Base-by-base conservation (phyloP, 92 coral and sea anemone species). In the Muricea muricata region DNA sequence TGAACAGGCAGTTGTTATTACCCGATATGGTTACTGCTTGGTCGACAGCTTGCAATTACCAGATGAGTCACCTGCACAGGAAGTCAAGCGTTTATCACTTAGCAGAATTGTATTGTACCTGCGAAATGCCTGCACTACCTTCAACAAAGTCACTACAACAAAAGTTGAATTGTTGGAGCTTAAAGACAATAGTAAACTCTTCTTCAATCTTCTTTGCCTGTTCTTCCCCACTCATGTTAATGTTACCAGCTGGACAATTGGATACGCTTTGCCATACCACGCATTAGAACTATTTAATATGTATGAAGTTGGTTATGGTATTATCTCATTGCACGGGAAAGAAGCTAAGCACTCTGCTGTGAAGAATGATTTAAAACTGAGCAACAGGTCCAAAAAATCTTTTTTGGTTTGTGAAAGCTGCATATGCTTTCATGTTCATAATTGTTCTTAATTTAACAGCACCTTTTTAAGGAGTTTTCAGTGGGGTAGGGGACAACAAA, bases 201-300 rank as follows among this genome's bases (percentile, higher is more conserved):
- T 84, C 84, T 87, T 91, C 61, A 87, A 80, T 42, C 75, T 91
- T 52, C 52, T 87, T 52, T 85, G 85, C 47, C 57, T 91, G 41
- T 91, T 91, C 61, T 91, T 87, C 73, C 82, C 87, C 84, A 48
- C 50, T 39, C 69, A 75, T 60, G 75, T 90, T 3, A 87, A 87
- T 73, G 88, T 90, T 24, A 77, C 91, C 17, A 18, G 39, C 42
- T 87, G 91, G 91, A 90, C 91, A 35, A 78, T 87, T 54, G 91
- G 70, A 7, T 78, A 84, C 87, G 91, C 93, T 31, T 61, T 90
- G 14, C 89, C 93, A 15, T 79, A 87, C 31, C 91, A 91, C 84
- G 89, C 89, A 37, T 54, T 70, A 24, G 71, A 52, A 65, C 84
- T 89, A 28, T 78, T 37, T 73, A 37, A 71, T 23, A 72, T 10